These are phyloP conservation scores for Nephrocerus scutellatus DNA, from an alignment of 2,888 invertebrate species.

Conservation along the genomic window DNA sequence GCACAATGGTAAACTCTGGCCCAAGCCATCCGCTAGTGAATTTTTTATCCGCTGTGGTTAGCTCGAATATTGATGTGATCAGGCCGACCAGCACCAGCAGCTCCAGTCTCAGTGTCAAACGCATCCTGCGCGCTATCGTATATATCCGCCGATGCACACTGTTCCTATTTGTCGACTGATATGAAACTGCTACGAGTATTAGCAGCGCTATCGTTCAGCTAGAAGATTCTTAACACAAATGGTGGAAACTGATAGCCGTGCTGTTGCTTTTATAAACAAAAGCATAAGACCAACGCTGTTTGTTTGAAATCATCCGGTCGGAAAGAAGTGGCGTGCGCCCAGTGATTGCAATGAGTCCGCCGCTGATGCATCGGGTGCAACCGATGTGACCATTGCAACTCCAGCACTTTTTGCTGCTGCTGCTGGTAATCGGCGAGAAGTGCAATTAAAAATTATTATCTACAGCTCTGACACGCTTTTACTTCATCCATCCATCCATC, in stretches of 20 bases:
- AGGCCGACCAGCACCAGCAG: slow-evolving; percentile 1
- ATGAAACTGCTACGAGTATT: too few relatives aligned
- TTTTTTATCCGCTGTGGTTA: slow-evolving; percentile 1
- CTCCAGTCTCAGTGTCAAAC: neutral
- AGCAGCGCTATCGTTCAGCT: too few relatives aligned
- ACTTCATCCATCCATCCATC: too few relatives aligned
- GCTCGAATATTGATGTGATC: too few relatives aligned
- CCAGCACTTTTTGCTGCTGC: slow-evolving; percentile 2
- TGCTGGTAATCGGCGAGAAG: slow-evolving; percentile 6
- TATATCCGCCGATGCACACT: too few relatives aligned
- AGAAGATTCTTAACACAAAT: slow-evolving; percentile 36
- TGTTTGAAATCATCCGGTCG: slow-evolving; percentile 34
- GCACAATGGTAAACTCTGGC: slow-evolving; percentile 54
- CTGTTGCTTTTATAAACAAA: slow-evolving; percentile 43
- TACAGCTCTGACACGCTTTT: slow-evolving; percentile 1
- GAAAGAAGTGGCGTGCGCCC: slow-evolving; percentile 41
- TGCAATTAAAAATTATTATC: neutral
- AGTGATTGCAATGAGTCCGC: slow-evolving; percentile 15
- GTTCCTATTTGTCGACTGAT: too few relatives aligned
- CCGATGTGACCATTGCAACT: slow-evolving; percentile 8
- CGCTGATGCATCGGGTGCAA: neutral
- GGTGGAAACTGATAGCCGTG: slow-evolving; percentile 33
- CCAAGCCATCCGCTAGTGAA: slow-evolving; percentile 32
- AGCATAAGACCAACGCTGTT: too few relatives aligned
- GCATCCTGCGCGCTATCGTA: slow-evolving; percentile 8